Evolutionary conservation across 2,888 invertebrate genomes (phyloP).

Genomic region (Synergus gifuensis): DNA sequence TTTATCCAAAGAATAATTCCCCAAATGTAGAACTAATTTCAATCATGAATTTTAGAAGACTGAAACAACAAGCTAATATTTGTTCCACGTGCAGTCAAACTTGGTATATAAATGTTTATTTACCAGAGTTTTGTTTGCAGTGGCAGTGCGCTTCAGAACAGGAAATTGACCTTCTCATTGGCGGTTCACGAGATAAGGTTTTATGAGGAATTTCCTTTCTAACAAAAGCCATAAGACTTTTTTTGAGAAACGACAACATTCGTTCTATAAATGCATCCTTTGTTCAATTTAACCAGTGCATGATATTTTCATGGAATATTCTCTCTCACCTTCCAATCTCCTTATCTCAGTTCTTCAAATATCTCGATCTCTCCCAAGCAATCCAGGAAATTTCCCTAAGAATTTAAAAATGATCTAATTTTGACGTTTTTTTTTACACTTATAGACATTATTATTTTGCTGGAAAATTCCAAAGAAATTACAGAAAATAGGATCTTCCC

Average conservation of each 20-base stretch:
- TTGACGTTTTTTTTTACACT: background rate
- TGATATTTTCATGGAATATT: slow-evolving; percentile 11
- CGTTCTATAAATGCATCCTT: slow-evolving; percentile 56
- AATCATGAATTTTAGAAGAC: background rate
- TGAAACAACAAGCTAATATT: slow-evolving; percentile 21
- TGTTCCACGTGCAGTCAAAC: slow-evolving; percentile 21
- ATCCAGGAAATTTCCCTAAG: background rate
- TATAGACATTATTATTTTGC: too few species aligned
- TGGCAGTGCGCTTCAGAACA: slow-evolving; percentile 55
- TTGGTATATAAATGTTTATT: slow-evolving; percentile 11
- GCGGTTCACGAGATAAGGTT: slow-evolving; percentile 60
- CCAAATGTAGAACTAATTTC: background rate
- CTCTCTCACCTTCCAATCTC: slow-evolving; percentile 20
- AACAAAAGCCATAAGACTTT: slow-evolving; percentile 54
- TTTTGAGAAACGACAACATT: slow-evolving; percentile 54
- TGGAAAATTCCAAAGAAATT: too few species aligned
- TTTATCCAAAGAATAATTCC: background rate
- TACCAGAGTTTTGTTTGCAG: slow-evolving; percentile 35
- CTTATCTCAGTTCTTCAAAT: slow-evolving; percentile 13
- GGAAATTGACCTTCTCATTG: slow-evolving; percentile 55
- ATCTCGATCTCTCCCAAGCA: background rate
- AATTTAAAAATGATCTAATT: background rate
- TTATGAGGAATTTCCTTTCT: slow-evolving; percentile 64
- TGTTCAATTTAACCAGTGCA: slow-evolving; percentile 42
- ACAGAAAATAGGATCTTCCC: too few species aligned